phyloP scores from a whole-genome alignment of 2,113 vertebrate genomes.

The Macaca nemestrina region DNA sequence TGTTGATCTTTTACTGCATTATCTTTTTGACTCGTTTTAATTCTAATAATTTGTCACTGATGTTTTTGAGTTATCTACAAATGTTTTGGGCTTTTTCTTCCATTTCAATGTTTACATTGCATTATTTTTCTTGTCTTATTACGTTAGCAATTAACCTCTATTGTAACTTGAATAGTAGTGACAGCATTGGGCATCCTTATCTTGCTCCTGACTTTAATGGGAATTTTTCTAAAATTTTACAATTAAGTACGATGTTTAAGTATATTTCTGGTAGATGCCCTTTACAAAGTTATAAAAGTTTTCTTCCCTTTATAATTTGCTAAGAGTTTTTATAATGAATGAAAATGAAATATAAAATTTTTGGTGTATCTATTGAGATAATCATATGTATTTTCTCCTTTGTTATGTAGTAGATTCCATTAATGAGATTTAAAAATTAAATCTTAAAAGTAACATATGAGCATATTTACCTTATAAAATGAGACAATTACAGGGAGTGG shows the following conservation, averaged over 20 bases:
- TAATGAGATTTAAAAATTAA: neutral
- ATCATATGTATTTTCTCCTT: neutral
- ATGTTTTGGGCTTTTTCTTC: neutral
- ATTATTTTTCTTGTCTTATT: neutral
- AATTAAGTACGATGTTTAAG: neutral
- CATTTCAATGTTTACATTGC: neutral
- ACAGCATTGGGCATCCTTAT: neutral
- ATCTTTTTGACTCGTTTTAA: conserved; percentile 13
- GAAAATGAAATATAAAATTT: neutral
- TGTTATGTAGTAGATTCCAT: neutral
- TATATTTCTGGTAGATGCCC: neutral
- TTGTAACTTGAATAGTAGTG: neutral
- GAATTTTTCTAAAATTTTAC: neutral
- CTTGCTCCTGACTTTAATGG: neutral
- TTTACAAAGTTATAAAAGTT: neutral
- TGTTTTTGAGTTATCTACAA: neutral
- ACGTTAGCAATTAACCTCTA: neutral
- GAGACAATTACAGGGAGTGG: neutral
- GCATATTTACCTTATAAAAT: neutral
- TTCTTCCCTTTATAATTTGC: neutral
- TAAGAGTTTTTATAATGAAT: neutral
- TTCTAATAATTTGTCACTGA: neutral
- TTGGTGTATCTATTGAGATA: neutral
- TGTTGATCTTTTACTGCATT: neutral
- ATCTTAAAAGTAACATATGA: conserved; percentile 18